phyloP scores from a whole-genome alignment of 2,113 vertebrate genomes.

The Quiscalus mexicanus region DNA sequence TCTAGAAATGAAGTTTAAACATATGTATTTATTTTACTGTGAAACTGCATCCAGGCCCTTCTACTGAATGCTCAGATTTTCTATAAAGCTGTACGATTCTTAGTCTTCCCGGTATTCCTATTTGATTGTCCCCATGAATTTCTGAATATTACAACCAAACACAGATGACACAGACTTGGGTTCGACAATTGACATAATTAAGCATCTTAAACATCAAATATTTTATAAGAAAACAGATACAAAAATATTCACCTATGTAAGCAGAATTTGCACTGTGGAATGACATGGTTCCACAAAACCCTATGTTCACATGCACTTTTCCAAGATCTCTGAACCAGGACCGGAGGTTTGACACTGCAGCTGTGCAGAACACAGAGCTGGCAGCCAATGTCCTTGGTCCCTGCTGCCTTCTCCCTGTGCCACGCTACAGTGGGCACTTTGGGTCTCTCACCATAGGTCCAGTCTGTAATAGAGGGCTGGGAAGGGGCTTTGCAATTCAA shows the following conservation, averaged over 20 bases:
- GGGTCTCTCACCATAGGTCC: background rate
- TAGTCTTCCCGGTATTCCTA: background rate
- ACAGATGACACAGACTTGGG: background rate
- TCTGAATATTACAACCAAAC: background rate
- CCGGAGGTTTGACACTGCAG: background rate
- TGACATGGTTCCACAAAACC: background rate
- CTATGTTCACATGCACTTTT: background rate
- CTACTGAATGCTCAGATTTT: background rate
- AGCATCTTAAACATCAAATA: background rate
- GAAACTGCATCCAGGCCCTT: background rate
- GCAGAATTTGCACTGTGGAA: background rate
- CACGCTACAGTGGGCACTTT: background rate
- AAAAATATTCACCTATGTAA: background rate
- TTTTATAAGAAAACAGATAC: background rate
- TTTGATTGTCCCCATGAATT: background rate
- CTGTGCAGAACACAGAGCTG: background rate
- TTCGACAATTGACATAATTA: background rate
- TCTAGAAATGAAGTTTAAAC: background rate
- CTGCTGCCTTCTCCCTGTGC: background rate
- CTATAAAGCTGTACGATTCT: background rate
- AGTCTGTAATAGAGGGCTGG: background rate
- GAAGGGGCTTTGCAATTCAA: background rate
- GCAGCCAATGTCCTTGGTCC: accelerated
- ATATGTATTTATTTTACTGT: background rate
- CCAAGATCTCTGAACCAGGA: slow-evolving; percentile 37